Conservation (phyloP, 2,888 invertebrate genomes). For the Heteromyza rotundicornis region DNA sequence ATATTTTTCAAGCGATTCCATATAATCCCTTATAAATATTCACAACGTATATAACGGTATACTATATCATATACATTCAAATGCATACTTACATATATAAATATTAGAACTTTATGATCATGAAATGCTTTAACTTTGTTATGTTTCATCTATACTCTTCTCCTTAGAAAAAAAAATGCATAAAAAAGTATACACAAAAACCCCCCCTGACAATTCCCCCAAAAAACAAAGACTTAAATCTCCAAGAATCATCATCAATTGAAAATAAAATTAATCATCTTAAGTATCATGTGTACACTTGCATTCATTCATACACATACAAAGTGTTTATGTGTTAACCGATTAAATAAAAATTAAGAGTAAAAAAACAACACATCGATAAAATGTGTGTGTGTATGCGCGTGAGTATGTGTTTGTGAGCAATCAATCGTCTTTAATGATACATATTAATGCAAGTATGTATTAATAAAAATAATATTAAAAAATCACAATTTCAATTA, state of each 20-base stretch:
- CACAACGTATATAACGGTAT: no score
- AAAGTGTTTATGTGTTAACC: background rate
- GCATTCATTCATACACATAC: slow-evolving; percentile 4
- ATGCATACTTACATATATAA: slow-evolving; percentile 17
- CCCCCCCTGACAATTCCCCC: no score
- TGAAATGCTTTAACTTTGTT: slow-evolving; percentile 50
- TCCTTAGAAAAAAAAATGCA: slow-evolving; percentile 1
- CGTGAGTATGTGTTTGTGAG: no score
- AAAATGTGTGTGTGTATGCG: slow-evolving; percentile 2
- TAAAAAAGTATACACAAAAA: no score
- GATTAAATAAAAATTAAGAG: background rate
- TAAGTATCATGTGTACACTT: slow-evolving; percentile 19
- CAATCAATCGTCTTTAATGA: no score
- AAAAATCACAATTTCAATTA: no score
- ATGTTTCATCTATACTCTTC: slow-evolving; percentile 40
- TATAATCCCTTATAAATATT: slow-evolving; percentile 7
- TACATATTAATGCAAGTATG: no score
- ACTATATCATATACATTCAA: slow-evolving; percentile 26
- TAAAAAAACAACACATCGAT: background rate
- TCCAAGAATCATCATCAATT: slow-evolving; percentile 8
- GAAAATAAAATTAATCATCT: slow-evolving; percentile 21
- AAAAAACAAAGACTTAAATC: background rate
- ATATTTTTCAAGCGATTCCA: background rate
- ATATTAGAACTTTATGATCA: slow-evolving; percentile 41
- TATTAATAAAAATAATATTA: no score